Conservation (phyloP, 2,797 vertebrate species). For the Artibeus jamaicensis region DNA sequence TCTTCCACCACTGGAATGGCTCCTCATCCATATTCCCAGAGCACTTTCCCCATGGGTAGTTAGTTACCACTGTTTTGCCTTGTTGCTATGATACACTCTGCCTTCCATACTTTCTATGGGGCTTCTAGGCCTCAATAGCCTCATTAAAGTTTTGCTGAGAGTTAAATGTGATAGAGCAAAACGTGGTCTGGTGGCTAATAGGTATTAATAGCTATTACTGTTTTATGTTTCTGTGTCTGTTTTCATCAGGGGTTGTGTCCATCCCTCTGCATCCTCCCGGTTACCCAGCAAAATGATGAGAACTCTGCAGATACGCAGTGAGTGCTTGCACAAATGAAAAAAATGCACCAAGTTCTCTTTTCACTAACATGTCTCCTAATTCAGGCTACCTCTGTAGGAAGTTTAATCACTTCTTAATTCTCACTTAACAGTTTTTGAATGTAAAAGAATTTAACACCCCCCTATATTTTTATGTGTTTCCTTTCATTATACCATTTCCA, state of each 20-base stretch:
- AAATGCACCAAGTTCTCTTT: not conserved
- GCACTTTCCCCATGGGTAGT: not conserved
- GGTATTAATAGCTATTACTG: not conserved
- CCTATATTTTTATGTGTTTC: not conserved
- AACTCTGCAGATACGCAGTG: not conserved
- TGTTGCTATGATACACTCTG: not conserved
- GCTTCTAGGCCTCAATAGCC: not conserved
- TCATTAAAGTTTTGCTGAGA: not conserved
- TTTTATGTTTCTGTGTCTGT: not conserved
- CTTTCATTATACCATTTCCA: not conserved
- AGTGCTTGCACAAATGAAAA: not conserved
- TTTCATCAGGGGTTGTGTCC: not conserved
- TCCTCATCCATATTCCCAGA: not conserved
- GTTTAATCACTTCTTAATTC: not conserved
- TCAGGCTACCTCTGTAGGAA: not conserved
- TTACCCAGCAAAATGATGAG: not conserved
- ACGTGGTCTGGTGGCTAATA: not conserved
- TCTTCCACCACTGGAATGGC: fast-evolving
- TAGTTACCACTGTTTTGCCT: not conserved
- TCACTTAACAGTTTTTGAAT: not conserved
- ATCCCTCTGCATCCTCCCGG: not conserved
- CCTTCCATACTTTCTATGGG: not conserved
- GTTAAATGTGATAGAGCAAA: not conserved
- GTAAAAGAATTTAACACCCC: not conserved
- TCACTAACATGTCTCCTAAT: not conserved